Conservation (phyloP, 1,140 invertebrate genomes). For the Papilio glaucus region DNA sequence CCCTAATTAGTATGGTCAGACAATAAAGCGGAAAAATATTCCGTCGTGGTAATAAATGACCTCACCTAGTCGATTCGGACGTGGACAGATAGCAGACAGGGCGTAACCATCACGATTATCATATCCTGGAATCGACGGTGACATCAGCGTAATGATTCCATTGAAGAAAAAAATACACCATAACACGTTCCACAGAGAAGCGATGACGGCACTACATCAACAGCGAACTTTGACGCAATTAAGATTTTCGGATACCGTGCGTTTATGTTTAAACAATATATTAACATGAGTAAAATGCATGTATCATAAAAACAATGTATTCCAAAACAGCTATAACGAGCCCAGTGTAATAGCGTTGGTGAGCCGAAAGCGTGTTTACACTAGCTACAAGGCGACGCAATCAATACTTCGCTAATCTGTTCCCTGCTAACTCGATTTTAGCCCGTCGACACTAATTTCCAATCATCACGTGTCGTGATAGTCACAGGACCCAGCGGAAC, state of each 20-base stretch:
- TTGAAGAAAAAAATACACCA: slow-evolving; percentile 62
- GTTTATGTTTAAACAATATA: slow-evolving; percentile 56
- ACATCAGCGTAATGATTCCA: slow-evolving; percentile 69
- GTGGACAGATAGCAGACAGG: slow-evolving; percentile 57
- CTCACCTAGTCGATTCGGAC: slow-evolving; percentile 50
- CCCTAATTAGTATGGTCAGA: slow-evolving; percentile 59
- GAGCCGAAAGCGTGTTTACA: slow-evolving; percentile 55
- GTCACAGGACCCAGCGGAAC: slow-evolving; percentile 41
- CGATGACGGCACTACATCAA: slow-evolving; percentile 66
- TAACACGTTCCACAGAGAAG: slow-evolving; percentile 53
- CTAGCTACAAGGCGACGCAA: slow-evolving; percentile 61
- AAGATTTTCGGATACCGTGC: slow-evolving; percentile 46
- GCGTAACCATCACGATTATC: slow-evolving; percentile 68
- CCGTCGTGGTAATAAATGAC: slow-evolving; percentile 55
- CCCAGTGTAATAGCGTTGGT: slow-evolving; percentile 67
- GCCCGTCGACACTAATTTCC: slow-evolving; percentile 69
- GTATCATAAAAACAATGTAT: slow-evolving; percentile 67
- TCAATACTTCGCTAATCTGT: slow-evolving; percentile 67
- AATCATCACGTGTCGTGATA: slow-evolving; percentile 57
- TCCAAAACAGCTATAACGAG: slow-evolving; percentile 62
- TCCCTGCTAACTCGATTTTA: slow-evolving; percentile 62
- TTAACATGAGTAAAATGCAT: slow-evolving; percentile 70
- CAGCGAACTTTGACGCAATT: slow-evolving; percentile 63
- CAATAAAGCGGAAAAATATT: slow-evolving; percentile 57
- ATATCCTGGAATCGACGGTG: slow-evolving; percentile 64